These are phyloP conservation scores for Tetraneura akinire DNA, from an alignment of 1,140 invertebrate species.

Conservation along the genomic window DNA sequence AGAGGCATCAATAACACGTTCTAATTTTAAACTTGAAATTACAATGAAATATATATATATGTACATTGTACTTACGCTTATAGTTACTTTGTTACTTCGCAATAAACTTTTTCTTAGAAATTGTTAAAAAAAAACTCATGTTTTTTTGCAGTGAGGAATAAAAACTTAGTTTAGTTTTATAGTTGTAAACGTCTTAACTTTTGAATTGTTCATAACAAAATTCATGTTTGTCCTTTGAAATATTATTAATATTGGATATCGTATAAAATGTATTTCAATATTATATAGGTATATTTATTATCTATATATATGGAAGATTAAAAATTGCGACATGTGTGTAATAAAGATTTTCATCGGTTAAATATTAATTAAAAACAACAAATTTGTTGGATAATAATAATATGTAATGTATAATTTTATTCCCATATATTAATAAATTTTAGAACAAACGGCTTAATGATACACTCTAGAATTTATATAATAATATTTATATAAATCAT, in stretches of 20 bases:
- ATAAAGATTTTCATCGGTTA: neutral
- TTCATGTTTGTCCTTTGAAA: neutral
- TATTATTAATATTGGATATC: neutral
- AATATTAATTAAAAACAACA: slow-evolving; percentile 5
- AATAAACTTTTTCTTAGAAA: neutral
- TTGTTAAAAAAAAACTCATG: slow-evolving; percentile 8
- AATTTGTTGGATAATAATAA: neutral
- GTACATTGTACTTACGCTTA: neutral
- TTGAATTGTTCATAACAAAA: neutral
- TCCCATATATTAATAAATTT: too few relatives aligned
- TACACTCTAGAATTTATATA: too few relatives aligned
- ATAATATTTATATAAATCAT: too few relatives aligned
- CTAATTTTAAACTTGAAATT: neutral
- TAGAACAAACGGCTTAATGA: too few relatives aligned
- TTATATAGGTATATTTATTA: too few relatives aligned
- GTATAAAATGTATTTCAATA: neutral
- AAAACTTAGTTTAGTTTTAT: slow-evolving; percentile 30
- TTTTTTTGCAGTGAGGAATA: neutral
- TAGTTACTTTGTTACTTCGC: neutral
- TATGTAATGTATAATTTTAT: too few relatives aligned
- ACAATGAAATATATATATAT: neutral
- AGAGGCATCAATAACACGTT: neutral
- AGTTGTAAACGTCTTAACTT: slow-evolving; percentile 25
- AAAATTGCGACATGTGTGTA: neutral
- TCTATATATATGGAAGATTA: neutral